A percentile compares a stretch with the other conserved stretches of the same genome.
Evolutionary conservation across 2,888 invertebrate genomes (phyloP).

Genomic region (Scaptomyza polygonia): DNA sequence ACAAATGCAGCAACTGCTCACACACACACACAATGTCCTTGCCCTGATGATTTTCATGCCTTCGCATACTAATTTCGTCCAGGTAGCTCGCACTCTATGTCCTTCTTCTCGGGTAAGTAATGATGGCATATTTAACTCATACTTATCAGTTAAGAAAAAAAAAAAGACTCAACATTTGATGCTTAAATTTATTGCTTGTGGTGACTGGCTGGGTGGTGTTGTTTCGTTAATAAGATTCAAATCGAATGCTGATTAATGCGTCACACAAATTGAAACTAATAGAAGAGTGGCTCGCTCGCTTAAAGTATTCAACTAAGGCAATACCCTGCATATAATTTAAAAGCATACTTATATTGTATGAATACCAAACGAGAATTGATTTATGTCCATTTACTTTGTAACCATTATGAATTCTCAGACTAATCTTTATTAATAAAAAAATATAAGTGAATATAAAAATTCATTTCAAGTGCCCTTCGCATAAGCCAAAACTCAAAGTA

Average conservation of each 20-base stretch:
- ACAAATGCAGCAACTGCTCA: constrained; percentile 53
- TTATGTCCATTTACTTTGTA: background rate
- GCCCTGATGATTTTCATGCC: constrained; percentile 76
- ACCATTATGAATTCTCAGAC: background rate
- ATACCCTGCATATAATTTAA: constrained; percentile 10
- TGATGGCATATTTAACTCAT: constrained; percentile 58
- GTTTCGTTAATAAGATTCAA: constrained; percentile 73
- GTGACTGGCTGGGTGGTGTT: constrained; percentile 4
- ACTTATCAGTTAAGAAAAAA: background rate
- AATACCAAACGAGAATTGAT: too few relatives aligned
- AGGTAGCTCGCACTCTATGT: constrained; percentile 34
- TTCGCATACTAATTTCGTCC: constrained; percentile 72
- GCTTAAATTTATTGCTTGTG: constrained; percentile 70
- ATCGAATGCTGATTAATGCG: constrained; percentile 77
- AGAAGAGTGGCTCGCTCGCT: background rate
- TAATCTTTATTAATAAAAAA: constrained; percentile 3
- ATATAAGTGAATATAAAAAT: constrained; percentile 1
- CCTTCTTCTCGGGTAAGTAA: constrained; percentile 56
- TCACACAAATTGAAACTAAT: constrained; percentile 71
- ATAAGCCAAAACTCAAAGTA: constrained; percentile 23
- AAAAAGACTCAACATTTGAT: constrained; percentile 74
- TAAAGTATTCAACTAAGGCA: background rate
- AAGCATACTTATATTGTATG: too few relatives aligned
- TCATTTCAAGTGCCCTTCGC: background rate
- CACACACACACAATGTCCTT: constrained; percentile 10